Conservation (phyloP, 1,140 invertebrate genomes). For the Drosophila ficusphila region DNA sequence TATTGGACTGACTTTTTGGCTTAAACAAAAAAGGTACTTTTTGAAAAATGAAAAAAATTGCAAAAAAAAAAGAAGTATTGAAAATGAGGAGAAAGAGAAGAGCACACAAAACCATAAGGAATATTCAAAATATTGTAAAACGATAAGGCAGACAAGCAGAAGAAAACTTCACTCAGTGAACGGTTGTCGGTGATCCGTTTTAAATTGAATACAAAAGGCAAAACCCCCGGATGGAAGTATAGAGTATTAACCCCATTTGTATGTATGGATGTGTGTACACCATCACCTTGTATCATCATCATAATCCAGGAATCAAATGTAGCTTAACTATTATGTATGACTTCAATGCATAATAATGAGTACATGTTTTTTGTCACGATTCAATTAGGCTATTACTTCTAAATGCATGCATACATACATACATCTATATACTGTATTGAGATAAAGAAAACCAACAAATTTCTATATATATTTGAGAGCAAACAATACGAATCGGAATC, state of each 20-base stretch:
- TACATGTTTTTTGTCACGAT: constrained; percentile 36
- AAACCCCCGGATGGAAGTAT: constrained; percentile 19
- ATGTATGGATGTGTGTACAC: constrained; percentile 46
- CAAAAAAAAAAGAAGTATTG: constrained; percentile 47
- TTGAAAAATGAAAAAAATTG: constrained; percentile 63
- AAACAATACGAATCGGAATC: constrained; percentile 62
- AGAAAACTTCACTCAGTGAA: constrained; percentile 66
- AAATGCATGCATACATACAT: constrained; percentile 34
- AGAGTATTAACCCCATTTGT: constrained; percentile 67
- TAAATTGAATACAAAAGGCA: constrained; percentile 34
- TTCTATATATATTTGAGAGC: constrained; percentile 41
- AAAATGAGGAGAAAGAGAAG: constrained; percentile 18
- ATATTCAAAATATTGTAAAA: constrained; percentile 79
- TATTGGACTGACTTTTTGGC: constrained; percentile 82
- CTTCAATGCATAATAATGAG: constrained; percentile 10
- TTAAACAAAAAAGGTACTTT: constrained; percentile 76
- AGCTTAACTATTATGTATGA: constrained; percentile 16
- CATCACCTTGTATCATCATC: constrained; percentile 20
- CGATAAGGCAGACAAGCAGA: constrained; percentile 31
- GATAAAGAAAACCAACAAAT: constrained; percentile 24
- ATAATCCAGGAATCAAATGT: constrained; percentile 24
- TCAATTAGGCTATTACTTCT: constrained; percentile 64
- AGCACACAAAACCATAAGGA: constrained; percentile 39
- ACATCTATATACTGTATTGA: constrained; percentile 21
- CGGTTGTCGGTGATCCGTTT: constrained; percentile 68